phyloP scores from a whole-genome alignment of 2,797 vertebrate genomes.

The Luscinia luscinia region DNA sequence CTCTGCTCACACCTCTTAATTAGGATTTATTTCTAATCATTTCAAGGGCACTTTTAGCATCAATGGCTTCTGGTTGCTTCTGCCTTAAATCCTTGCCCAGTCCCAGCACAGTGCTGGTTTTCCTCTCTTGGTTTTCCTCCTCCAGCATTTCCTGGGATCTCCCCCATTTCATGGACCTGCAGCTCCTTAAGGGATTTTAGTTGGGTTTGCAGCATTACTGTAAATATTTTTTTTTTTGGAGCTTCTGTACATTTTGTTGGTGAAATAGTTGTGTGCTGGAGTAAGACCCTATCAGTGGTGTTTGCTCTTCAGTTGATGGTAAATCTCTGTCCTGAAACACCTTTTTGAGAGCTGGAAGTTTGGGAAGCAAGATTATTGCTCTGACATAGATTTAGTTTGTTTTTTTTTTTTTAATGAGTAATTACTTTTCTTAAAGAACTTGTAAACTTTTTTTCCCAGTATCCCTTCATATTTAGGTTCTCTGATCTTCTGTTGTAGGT shows the following conservation, averaged over 20 bases:
- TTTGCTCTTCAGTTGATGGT: slow-evolving; percentile 55
- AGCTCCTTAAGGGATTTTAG: slow-evolving; percentile 40
- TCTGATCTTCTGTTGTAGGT: slow-evolving; percentile 15
- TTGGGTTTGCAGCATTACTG: slow-evolving; percentile 59
- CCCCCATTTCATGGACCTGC: slow-evolving; percentile 2
- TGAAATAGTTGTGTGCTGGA: slow-evolving; percentile 47
- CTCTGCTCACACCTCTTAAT: not conserved
- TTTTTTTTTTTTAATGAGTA: not conserved
- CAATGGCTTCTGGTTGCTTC: slow-evolving; percentile 21
- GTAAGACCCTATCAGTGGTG: slow-evolving; percentile 5
- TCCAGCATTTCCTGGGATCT: slow-evolving; percentile 31
- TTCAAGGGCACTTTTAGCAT: slow-evolving; percentile 12
- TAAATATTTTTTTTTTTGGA: slow-evolving; percentile 71
- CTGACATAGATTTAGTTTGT: slow-evolving; percentile 4
- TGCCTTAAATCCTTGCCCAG: slow-evolving; percentile 1
- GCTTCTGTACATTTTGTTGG: slow-evolving; percentile 60
- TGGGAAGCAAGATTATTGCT: slow-evolving; percentile 43
- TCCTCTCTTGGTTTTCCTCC: not conserved
- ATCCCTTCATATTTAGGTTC: slow-evolving; percentile 4
- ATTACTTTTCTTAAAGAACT: slow-evolving; percentile 67
- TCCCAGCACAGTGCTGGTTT: not conserved
- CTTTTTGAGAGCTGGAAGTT: slow-evolving; percentile 25
- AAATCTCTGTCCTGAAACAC: not conserved
- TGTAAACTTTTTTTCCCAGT: slow-evolving; percentile 29
- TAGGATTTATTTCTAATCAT: not conserved